Evolutionary conservation across 2,888 invertebrate species (phyloP), one percentile per base, ranked within the genome.

Genomic region (Troides aeacus): DNA sequence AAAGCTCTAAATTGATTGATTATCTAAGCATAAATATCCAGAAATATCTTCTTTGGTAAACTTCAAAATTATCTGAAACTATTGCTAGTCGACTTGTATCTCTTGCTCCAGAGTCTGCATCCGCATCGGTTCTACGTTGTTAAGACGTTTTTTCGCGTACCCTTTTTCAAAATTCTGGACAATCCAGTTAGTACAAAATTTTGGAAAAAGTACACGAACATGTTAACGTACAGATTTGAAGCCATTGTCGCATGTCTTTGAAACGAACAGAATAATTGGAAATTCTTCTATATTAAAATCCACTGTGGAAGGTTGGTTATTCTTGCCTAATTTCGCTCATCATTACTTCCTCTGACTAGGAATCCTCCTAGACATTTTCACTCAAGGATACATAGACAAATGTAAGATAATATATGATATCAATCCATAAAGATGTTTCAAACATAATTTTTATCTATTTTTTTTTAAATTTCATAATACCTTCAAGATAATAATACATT

Each of bases 201-300:
- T 63, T 63, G 63, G 63, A 63, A 63, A 63, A 63, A 63, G 63
- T 63, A 63, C 24, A 63, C 63, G 50, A 63, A 63, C 42, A 42
- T 63, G 17, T 24, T 53, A 63, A 63, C 63, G 63, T 63, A 24
- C 50, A 23, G 6, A 23, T 24, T 4, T 8, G 24, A 42, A 56
- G 18, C 56, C 21, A 46, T 30, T 30, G 24, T 24, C 23, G 39
- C 39, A n/a, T 21, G 7, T 15, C n/a, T 56, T 56, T 56, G 21
- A 64, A 36, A 24, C 15, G 46, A 46, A 46, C 46, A 63, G 53
- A 21, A 62, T 23, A 62, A 36, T 39, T n/a, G n/a, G 58, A 24
- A 24, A 59, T 59, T 24, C 10, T 23, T 30, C 24, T 59, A 24
- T 59, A 15, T 59, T 4, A 24, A 15, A 59, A 24, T 24, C 58